Evolutionary conservation across 2,113 vertebrate genomes (phyloP), one percentile per base, ranked within the genome.

Genomic region (Archilochus colubris): DNA sequence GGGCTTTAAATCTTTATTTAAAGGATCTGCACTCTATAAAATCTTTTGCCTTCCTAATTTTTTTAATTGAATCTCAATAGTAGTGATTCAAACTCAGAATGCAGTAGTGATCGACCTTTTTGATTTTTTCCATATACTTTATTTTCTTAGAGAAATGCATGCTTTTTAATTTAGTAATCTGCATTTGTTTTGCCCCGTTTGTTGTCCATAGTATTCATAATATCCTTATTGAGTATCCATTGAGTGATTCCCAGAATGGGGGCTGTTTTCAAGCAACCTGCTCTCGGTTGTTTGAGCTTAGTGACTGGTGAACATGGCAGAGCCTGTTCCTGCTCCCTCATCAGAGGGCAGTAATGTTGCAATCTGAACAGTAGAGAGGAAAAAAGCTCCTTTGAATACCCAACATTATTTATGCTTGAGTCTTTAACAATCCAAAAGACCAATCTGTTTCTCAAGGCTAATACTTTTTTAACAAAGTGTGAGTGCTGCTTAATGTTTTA

Each of bases 121-220:
- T 10, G 38, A 73, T 27, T 72, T 70, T 79, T 61, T 74, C 3
- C 28, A 13, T n/a, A 23, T 24, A 44, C 5, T 48, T 46, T 46
- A 18, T 66, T 70, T 84, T 78, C 44, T 78, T 89, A 16, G 9
- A 67, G 44, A 87, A 50, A 12, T 44, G 10, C 18, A 25, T 8
- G 25, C 2, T 4, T 64, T 76, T 76, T 22, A 33, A 50, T 44
- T 74, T 36, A 66, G n/a, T 27, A n/a, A 40, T 43, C 6, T 44
- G 25, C 6, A 13, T 80, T 93, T 77, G 24, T 69, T 92, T 83
- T 68, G 43, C 11, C 61, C 28, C 9, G 38, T 79, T 91, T 91
- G 14, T 59, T 85, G 7, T 44, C 58, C 2, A 1, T 61, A 66
- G 61, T 8, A 55, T 63, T 23, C 44, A 38, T 38, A 38, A 38